Base-by-base conservation (phyloP, 2,888 invertebrate genomes). In the Coecobrya sp. region DNA sequence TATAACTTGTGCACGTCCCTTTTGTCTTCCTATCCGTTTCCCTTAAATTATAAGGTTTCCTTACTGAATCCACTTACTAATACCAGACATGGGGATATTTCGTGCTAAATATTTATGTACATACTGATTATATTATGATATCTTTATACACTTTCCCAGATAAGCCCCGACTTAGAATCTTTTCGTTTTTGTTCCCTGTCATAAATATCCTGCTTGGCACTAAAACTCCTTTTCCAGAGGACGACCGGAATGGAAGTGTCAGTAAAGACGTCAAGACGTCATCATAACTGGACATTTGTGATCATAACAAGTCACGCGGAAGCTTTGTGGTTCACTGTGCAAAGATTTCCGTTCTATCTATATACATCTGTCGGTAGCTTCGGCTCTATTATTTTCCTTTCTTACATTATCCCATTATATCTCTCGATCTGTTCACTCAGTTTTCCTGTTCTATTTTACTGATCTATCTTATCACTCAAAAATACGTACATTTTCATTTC, bases 201-300 rank as follows among this genome's bases (percentile, higher is more conserved):
- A 87, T 87, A 87, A 76, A 55, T 76, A 73, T 42, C 76, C 70
- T 76, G 42, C 16, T 25, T 65, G 73, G 59, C 68, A 42, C 10
- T 49, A 27, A 81, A 36, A 25, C 59, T 13, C 59, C 81, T 79
- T 87, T 65, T 81, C 16, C 42, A 16, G 45, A 52, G 13, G 65
- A 65, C 30, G 2, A 49, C 88, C 79, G 89, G 89, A 89, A 92
- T 79, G 73, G 25, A 85, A 86, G 89, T 92, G 92, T 92, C 92
- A 68, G 92, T 65, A 92, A 86, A 92, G 70, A 92, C 52, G 92
- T 92, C 92, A 88, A 88, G 30, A 59, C 76, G 88, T 87, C 87
- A 76, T 92, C 88, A 76, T 86, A 76, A 70, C 89, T 92, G 92
- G 92, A 92, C 92, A 89, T 81, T 86, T 89, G 84, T 86, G 89